Evolutionary conservation across 1,140 invertebrate genomes (phyloP).

Genomic region (Drosophila santomea): DNA sequence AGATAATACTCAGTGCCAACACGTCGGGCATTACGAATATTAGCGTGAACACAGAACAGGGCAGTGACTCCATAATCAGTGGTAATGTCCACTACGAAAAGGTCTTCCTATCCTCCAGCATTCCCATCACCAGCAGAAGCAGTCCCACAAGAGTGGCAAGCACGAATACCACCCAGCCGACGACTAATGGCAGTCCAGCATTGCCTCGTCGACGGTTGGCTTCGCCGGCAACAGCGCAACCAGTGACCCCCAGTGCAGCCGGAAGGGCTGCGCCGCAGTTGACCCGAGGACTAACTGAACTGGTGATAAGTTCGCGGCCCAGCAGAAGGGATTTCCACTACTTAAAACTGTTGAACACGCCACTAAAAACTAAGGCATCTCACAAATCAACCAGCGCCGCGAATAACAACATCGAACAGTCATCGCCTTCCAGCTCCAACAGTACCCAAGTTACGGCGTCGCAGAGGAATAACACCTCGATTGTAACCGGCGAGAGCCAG

Average conservation of each 20-base stretch:
- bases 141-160: constrained; percentile 17
- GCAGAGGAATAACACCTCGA: constrained; percentile 27
- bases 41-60: constrained; percentile 70
- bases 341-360: constrained; percentile 62
- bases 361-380: constrained; percentile 51
- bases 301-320: constrained; percentile 77
- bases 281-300: constrained; percentile 78
- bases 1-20: constrained; percentile 80
- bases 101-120: constrained; percentile 77
- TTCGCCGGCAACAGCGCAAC: constrained; percentile 15
- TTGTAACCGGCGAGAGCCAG: constrained; percentile 41
- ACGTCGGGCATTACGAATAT: constrained; percentile 80
- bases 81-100: constrained; percentile 81
- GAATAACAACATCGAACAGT: constrained; percentile 70
- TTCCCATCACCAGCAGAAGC: constrained; percentile 51
- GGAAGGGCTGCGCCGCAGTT: constrained; percentile 48
- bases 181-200: constrained; percentile 55
- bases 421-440: constrained; percentile 22
- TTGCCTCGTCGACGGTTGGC: constrained; percentile 49
- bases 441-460: constrained; percentile 10
- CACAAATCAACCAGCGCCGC: constrained; percentile 35
- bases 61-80: constrained; percentile 57
- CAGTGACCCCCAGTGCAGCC: constrained; percentile 11
- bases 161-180: constrained; percentile 19
- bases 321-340: constrained; percentile 78